phyloP scores from a whole-genome alignment of 2,888 invertebrate genomes.

The Lapara coniferarum region DNA sequence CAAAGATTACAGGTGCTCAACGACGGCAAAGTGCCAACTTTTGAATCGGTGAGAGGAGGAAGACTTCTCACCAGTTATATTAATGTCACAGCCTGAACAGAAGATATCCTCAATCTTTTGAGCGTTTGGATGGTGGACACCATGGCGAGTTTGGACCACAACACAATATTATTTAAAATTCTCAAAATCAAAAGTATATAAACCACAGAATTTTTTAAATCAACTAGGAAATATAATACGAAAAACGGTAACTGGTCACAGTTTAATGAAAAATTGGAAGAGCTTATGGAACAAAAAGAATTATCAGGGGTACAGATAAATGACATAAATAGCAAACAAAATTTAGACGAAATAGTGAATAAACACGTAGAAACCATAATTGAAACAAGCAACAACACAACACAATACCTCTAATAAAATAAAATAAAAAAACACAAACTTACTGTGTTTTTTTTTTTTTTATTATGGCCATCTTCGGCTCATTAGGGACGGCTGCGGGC shows the following conservation, averaged over 20 bases:
- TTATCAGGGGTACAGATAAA: background rate
- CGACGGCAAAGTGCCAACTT: conserved; percentile 29
- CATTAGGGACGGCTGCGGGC: too few relatives aligned
- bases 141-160: conserved; percentile 35
- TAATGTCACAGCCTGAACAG: conserved; percentile 31
- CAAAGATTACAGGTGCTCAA: conserved; percentile 28
- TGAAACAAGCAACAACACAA: conserved; percentile 21
- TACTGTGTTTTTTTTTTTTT: too few relatives aligned
- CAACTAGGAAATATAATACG: too few relatives aligned
- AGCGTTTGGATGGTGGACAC: conserved; percentile 19
- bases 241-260: too few relatives aligned
- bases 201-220: too few relatives aligned
- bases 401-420: conserved; percentile 19
- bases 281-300: background rate
- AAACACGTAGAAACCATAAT: conserved; percentile 18
- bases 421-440: background rate
- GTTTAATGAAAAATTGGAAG: conserved; percentile 15
- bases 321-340: conserved; percentile 26
- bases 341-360: conserved; percentile 22
- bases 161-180: too few relatives aligned
- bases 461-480: too few relatives aligned
- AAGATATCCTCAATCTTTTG: conserved; percentile 8
- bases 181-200: too few relatives aligned
- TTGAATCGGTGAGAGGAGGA: conserved; percentile 27
- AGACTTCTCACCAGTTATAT: conserved; percentile 10